Evolutionary conservation across 2,888 invertebrate species (phyloP).

Genomic region (Apotomis capreana): DNA sequence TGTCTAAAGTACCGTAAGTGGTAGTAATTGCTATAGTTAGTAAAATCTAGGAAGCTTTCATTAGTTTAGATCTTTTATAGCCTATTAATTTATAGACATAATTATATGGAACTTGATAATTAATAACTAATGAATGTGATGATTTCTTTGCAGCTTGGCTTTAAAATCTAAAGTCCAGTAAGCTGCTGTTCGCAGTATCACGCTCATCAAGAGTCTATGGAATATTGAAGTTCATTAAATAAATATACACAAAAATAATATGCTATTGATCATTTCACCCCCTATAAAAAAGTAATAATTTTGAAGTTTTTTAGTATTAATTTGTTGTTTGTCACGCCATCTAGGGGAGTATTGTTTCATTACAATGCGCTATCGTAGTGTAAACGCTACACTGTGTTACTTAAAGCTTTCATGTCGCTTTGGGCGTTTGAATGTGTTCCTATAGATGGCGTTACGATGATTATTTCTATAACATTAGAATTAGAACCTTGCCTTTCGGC

Average conservation of each 20-base stretch:
- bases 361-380: neutral
- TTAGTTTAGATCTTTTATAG: too few species aligned
- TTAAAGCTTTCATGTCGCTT: neutral
- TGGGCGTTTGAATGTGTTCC: neutral
- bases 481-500: too few species aligned
- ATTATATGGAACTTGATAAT: neutral
- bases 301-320: too few species aligned
- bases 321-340: constrained; percentile 4
- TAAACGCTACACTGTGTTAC: neutral
- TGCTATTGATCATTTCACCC: neutral
- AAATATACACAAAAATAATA: neutral
- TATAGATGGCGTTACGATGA: constrained; percentile 9
- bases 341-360: neutral
- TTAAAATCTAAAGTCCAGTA: constrained; percentile 56
- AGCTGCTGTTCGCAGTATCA: neutral
- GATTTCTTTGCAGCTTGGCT: constrained; percentile 64
- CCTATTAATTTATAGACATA: too few species aligned
- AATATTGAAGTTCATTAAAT: neutral
- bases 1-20: too few species aligned
- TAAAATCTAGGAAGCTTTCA: too few species aligned
- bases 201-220: neutral
- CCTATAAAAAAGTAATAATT: too few species aligned
- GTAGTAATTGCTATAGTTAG: too few species aligned
- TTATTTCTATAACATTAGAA: too few species aligned
- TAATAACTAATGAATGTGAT: neutral